A percentile compares a stretch with the other conserved stretches of the same genome.
phyloP scores from a whole-genome alignment of 2,113 vertebrate species.

The Lates calcarifer region DNA sequence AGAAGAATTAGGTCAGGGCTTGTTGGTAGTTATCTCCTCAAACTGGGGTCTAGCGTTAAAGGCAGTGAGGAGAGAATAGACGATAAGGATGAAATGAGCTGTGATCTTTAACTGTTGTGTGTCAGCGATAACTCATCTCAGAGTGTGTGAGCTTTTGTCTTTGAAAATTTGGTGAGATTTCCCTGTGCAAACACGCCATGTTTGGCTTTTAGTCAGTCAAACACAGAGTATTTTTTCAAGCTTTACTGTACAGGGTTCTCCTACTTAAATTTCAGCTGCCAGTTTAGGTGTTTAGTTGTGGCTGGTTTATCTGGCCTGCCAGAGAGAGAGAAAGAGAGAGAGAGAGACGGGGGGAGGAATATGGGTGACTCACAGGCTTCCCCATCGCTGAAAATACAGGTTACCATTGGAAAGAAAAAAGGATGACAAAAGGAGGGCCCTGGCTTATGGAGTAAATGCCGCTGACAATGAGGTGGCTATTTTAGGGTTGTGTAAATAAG shows the following conservation, averaged over 20 bases:
- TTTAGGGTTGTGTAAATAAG: conserved; percentile 61
- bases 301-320: conserved; percentile 44
- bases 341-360: not conserved
- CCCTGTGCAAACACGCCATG: conserved; percentile 41
- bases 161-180: conserved; percentile 32
- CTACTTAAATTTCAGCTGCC: conserved; percentile 26
- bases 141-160: conserved; percentile 29
- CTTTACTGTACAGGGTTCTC: not conserved
- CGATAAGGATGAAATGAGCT: not conserved
- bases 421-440: conserved; percentile 44
- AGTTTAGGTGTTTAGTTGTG: conserved; percentile 36
- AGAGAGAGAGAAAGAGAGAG: not conserved
- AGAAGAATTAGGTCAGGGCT: conserved; percentile 60
- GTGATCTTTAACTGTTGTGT: not conserved
- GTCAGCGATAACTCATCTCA: conserved; percentile 6
- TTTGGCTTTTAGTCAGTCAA: conserved; percentile 64
- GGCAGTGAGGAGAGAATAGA: conserved; percentile 9
- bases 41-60: conserved; percentile 6
- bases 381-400: conserved; percentile 47
- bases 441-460: conserved; percentile 42
- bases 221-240: conserved; percentile 14
- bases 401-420: conserved; percentile 34
- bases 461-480: conserved; percentile 61
- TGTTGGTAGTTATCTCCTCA: conserved; percentile 42
- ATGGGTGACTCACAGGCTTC: conserved; percentile 53